Percentiles rank a stretch among this genome's conserved stretches.
Conservation (phyloP, 2,797 vertebrate genomes). For the Xenops minutus region DNA sequence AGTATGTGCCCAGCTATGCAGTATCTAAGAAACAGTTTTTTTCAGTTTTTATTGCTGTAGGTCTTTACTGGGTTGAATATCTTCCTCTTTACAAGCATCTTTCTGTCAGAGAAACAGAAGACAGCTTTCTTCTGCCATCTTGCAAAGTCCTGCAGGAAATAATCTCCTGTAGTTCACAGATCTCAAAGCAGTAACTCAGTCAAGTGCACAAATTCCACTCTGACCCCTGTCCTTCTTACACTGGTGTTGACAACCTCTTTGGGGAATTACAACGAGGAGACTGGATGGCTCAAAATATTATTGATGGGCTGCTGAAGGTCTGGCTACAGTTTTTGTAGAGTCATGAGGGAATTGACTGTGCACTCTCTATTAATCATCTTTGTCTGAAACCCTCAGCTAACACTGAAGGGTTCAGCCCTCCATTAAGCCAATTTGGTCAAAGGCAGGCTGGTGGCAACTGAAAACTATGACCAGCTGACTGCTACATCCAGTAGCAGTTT, state of each 20-base stretch:
- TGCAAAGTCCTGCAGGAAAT: background rate
- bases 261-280: background rate
- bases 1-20: slow-evolving; percentile 15
- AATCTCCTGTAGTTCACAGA: background rate
- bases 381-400: background rate
- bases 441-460: background rate
- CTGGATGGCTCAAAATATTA: background rate
- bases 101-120: background rate
- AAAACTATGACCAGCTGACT: background rate
- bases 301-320: background rate
- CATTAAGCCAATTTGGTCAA: background rate
- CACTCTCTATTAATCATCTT: background rate
- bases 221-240: background rate
- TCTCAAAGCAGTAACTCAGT: background rate
- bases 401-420: background rate
- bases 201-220: background rate
- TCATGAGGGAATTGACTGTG: background rate
- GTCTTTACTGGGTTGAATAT: slow-evolving; percentile 10
- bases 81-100: background rate
- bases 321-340: background rate
- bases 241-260: background rate
- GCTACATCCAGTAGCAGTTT: background rate
- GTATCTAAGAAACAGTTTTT: slow-evolving; percentile 53
- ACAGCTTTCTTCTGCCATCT: background rate
- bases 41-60: slow-evolving; percentile 45